Evolutionary conservation across 2,797 vertebrate genomes (phyloP).

Genomic region (Ambastaia sidthimunki): DNA sequence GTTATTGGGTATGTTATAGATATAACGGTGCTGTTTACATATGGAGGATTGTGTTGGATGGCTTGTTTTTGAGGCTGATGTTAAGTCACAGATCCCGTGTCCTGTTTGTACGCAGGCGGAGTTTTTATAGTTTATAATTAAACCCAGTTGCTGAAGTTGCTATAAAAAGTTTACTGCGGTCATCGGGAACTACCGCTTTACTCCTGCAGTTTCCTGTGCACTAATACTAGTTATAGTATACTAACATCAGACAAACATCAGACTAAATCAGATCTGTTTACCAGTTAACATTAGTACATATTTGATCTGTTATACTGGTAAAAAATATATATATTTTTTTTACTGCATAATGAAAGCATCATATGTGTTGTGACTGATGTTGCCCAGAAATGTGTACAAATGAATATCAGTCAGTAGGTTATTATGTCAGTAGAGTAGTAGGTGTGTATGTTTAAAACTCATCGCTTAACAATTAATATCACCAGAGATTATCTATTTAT

Average conservation of each 20-base stretch:
- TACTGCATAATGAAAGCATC: too few relatives aligned
- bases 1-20: background rate
- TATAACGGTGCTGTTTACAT: background rate
- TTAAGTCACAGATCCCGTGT: background rate
- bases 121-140: conserved; percentile 22
- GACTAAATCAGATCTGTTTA: too few relatives aligned
- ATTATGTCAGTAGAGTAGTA: background rate
- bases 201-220: background rate
- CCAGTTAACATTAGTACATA: too few relatives aligned
- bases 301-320: too few relatives aligned
- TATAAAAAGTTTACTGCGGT: background rate
- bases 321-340: too few relatives aligned
- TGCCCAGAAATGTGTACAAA: background rate
- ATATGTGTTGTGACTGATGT: background rate
- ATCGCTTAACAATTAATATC: too few relatives aligned
- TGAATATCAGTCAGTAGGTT: background rate
- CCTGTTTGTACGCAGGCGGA: background rate
- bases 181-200: background rate
- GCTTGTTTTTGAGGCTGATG: background rate
- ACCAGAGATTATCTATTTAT: too few relatives aligned
- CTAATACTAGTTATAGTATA: too few relatives aligned
- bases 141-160: background rate
- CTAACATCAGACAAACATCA: too few relatives aligned
- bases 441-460: background rate
- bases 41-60: background rate